phyloP scores from a whole-genome alignment of 1,140 invertebrate species.

The Drosophila ercepeae region DNA sequence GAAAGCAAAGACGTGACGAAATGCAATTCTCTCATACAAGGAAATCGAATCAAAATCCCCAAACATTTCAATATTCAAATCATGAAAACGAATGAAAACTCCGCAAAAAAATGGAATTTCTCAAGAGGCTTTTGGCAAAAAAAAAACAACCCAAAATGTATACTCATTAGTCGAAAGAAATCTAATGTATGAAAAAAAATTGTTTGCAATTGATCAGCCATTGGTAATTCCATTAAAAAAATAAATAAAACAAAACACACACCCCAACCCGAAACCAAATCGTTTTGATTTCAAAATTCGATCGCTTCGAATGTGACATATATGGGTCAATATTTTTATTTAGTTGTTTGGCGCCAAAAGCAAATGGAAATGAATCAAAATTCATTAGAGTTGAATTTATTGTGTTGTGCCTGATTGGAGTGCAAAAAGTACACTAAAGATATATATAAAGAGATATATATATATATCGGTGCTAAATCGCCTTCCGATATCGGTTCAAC shows the following conservation, averaged over 20 bases:
- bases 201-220: not conserved
- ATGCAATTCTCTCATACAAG: constrained; percentile 8
- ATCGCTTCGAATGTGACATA: constrained; percentile 2
- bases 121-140: not conserved
- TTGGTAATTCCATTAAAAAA: not conserved
- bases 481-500: constrained; percentile 28
- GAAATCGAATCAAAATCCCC: not conserved
- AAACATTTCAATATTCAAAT: not conserved
- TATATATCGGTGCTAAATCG: constrained; percentile 13
- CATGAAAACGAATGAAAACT: too few relatives aligned
- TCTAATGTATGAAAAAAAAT: not conserved
- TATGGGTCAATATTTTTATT: constrained; percentile 51
- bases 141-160: not conserved
- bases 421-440: not conserved
- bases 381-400: constrained; percentile 78
- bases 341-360: constrained; percentile 70
- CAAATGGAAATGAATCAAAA: constrained; percentile 78
- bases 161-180: not conserved
- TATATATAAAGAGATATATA: not conserved
- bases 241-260: too few relatives aligned
- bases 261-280: not conserved
- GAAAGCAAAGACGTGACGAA: constrained; percentile 36
- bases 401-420: constrained; percentile 42
- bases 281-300: not conserved
- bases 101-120: not conserved